Evolutionary conservation across 1,140 invertebrate genomes (phyloP), one percentile per base, ranked within the genome.

Genomic region (Mactra quadrangularis): DNA sequence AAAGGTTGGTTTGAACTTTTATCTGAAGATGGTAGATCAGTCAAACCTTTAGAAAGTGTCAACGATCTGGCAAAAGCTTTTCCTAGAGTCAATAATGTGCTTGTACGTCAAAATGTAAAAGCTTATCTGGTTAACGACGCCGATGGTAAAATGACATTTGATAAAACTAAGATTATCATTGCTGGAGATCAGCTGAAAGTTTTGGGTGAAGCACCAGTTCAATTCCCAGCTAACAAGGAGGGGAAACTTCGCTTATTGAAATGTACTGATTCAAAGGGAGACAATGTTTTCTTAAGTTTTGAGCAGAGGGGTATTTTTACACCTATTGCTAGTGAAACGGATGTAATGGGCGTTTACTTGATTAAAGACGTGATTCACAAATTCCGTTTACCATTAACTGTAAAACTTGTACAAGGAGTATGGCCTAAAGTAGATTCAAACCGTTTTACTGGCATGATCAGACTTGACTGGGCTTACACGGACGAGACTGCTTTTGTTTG

Each of bases 1-100:
- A 94, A 96, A 82, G 98, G 98, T 7, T 98, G 97, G 93, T 98
- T 98, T 92, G 98, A 99, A 93, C 95, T 98, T 41, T 93, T 98
- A 31, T 98, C 97, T 90, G 97, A 99, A 93, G 97, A 98, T 90
- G 97, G 97, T 0, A 94, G 96, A 85, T 96, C 97, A 19, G 96
- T 97, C 1, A 94, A 96, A 64, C 97, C 97, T 85, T 97, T 98
- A 87, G 97, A 97, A 90, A 97, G 95, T 79, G 97, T 98, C 0
- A 94, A 95, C 47, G 97, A 98, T 92, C 91, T 99, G 68, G 95
- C 96, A 1, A 94, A 96, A 77, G 94, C 96, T 55, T 95, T 95
- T 84, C 95, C 97, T 0, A 96, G 96, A 35, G 70, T 82, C 11
- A 75, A 41, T 35, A 74, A 75, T 29, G 79, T 82, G 85, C 93